Conservation (phyloP, 2,797 vertebrate species). For the Acipenser oxyrinchus region DNA sequence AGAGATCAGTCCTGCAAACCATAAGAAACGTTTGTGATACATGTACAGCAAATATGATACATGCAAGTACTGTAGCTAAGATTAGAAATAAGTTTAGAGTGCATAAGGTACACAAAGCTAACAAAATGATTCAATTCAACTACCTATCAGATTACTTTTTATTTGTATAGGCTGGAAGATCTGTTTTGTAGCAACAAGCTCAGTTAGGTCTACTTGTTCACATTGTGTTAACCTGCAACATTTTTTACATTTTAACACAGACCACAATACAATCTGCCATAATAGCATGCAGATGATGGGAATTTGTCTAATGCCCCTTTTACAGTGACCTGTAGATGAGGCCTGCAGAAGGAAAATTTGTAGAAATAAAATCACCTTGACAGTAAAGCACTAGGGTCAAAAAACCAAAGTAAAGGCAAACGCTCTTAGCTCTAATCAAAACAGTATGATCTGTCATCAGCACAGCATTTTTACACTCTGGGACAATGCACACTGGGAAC, state of each 20-base stretch:
- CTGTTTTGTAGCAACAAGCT: no score
- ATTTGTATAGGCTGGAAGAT: no score
- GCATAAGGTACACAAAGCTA: no score
- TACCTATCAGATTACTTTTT: no score
- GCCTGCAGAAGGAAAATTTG: constrained; percentile 79
- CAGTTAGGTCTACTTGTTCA: no score
- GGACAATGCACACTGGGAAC: constrained; percentile 67
- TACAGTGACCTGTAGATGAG: constrained; percentile 62
- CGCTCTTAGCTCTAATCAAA: constrained; percentile 86
- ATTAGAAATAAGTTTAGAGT: no score
- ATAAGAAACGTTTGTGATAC: no score
- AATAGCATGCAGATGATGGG: constrained; percentile 70
- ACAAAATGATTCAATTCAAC: no score
- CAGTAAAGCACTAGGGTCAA: constrained; percentile 77
- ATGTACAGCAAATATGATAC: no score
- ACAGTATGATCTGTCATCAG: constrained; percentile 83
- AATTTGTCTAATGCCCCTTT: constrained; percentile 70
- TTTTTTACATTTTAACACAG: constrained; percentile 4
- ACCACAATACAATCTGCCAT: constrained; percentile 50
- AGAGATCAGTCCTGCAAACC: no score
- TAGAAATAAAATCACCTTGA: constrained; percentile 85
- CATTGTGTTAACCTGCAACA: no score
- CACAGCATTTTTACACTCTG: constrained; percentile 65
- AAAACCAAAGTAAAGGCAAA: constrained; percentile 71
- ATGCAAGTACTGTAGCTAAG: no score